Base-by-base conservation (phyloP, 1,140 invertebrate species). In the Trissolcus basalis region DNA sequence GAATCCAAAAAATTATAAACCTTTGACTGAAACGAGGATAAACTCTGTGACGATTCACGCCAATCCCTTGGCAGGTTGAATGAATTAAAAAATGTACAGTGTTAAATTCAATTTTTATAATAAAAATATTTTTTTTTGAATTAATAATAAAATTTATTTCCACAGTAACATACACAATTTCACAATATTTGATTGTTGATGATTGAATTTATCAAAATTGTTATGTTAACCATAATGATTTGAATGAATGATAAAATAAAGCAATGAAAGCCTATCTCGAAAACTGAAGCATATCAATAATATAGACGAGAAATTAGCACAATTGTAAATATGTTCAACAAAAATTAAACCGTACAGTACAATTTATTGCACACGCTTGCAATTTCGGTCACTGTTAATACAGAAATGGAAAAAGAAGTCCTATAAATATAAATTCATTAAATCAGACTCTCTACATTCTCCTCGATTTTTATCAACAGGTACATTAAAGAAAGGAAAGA, bases 1-100 rank as follows among this genome's bases (percentile, higher is more conserved):
- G 0, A 97, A 97, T 88, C 93, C 96, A 11, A 98, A 98, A 88
- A 97, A 94, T 86, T 97, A 92, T 83, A 92, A 92, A 83, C 97
- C 97, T 0, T 84, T 97, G 9, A 92, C 90, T 39, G 96, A 98
- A 81, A 94, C 92, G 10, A 92, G 92, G 85, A 94, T 99, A 68
- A 96, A 96, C 81, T 92, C 90, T 80, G 90, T 98, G 11, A 98
- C 96, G 8, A 97, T 99, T 85, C 97, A 99, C 91, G 97, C 97
- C 12, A 99, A 99, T 91, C 97, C 97, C 16, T 87, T 98, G 80
- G 97, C 97, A 41, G 91, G 90, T 69, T 94, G 86, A 74, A 54
- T 33, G 2, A 9, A 11, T 9, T 39, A 4, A 39, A 39, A 39
- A 39, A 11, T 39, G 36, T 39, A 39, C 36, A 39, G 2, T 4